Conservation (phyloP, 2,113 vertebrate species). For the Gallinago jamesoni region DNA sequence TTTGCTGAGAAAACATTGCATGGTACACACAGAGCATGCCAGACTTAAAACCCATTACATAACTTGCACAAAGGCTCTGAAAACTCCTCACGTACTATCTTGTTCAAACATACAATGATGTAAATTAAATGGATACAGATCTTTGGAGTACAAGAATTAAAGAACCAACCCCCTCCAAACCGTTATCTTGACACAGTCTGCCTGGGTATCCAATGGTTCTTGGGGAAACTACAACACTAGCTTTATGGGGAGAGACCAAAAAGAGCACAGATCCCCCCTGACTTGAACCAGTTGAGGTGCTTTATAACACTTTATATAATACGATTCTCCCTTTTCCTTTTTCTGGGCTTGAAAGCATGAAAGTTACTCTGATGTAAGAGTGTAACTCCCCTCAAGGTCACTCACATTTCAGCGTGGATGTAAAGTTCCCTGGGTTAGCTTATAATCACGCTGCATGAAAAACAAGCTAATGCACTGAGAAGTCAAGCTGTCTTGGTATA, state of each 20-base stretch:
- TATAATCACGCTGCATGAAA: neutral
- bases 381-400: neutral
- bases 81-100: neutral
- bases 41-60: neutral
- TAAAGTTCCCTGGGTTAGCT: neutral
- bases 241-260: neutral
- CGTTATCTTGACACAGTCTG: neutral
- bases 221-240: too few species aligned
- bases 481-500: neutral
- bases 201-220: neutral
- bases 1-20: neutral
- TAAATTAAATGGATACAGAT: neutral
- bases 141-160: neutral
- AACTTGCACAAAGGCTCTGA: neutral
- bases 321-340: neutral
- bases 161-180: neutral
- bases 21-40: neutral
- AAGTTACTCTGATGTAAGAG: neutral
- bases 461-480: neutral
- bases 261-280: accelerated
- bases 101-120: neutral
- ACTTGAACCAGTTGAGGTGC: neutral
- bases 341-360: neutral
- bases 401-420: neutral
- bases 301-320: neutral